Percentiles rank a stretch among this genome's conserved stretches.
These are phyloP conservation scores for Spodoptera exigua DNA, from an alignment of 2,888 invertebrate species.

Conservation along the genomic window DNA sequence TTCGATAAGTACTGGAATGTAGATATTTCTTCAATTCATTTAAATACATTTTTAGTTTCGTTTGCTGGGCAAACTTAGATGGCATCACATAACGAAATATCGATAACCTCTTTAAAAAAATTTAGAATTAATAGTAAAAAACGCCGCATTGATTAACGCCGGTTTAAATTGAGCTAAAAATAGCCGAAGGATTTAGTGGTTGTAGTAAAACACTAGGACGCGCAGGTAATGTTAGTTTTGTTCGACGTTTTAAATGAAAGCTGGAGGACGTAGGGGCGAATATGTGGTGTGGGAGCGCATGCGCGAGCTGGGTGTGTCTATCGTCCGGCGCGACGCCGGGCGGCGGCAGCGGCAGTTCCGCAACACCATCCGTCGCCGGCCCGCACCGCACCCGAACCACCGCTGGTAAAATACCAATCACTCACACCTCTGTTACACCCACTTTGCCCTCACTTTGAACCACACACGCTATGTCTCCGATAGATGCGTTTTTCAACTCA, in stretches of 20 bases:
- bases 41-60: too few species aligned
- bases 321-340: conserved; percentile 70
- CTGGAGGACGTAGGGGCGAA: conserved; percentile 61
- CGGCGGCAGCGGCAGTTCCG: conserved; percentile 80
- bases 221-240: conserved; percentile 57
- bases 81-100: too few species aligned
- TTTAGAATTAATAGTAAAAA: too few species aligned
- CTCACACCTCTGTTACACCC: conserved; percentile 47
- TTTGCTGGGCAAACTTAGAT: too few species aligned
- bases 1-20: too few species aligned
- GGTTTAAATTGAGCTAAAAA: not conserved
- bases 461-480: conserved; percentile 10
- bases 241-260: conserved; percentile 52
- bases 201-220: conserved; percentile 27
- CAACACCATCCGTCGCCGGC: conserved; percentile 68
- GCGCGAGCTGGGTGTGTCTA: conserved; percentile 86
- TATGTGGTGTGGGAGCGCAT: conserved; percentile 74
- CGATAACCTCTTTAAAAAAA: too few species aligned
- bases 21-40: too few species aligned
- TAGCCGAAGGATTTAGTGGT: conserved; percentile 7
- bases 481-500: conserved; percentile 15
- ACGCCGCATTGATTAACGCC: too few species aligned
- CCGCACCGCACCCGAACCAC: conserved; percentile 57
- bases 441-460: conserved; percentile 46
- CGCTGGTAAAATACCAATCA: conserved; percentile 69